These are phyloP conservation scores for Dasyprocta punctata DNA, from an alignment of 2,113 vertebrate species.

Conservation along the genomic window DNA sequence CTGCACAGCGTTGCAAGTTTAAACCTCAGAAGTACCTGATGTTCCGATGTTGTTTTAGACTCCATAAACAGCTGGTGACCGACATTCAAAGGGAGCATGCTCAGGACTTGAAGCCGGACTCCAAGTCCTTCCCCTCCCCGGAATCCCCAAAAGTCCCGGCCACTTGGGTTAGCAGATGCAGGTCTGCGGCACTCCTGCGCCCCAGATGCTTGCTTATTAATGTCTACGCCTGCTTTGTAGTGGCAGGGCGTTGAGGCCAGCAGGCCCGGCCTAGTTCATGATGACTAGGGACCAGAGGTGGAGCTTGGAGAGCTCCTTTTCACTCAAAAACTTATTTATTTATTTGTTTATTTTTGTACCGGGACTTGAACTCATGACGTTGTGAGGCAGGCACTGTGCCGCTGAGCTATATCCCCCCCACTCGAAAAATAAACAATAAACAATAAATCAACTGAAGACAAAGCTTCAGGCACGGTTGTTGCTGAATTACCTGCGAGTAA, in stretches of 20 bases:
- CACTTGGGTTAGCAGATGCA: not conserved
- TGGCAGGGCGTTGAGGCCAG: not conserved
- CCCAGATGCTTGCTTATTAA: not conserved
- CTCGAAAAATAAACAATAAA: not conserved
- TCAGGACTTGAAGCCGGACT: not conserved
- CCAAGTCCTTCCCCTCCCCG: not conserved
- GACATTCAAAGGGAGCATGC: slow-evolving; percentile 14
- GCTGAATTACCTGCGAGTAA: slow-evolving; percentile 11
- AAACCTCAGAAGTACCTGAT: not conserved
- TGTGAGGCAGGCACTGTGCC: too few relatives aligned
- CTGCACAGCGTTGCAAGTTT: not conserved
- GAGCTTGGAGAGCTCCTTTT: not conserved
- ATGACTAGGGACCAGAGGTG: not conserved
- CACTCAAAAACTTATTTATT: not conserved
- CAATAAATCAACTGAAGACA: not conserved
- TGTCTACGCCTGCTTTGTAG: not conserved
- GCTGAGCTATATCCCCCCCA: too few relatives aligned
- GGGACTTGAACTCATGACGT: too few relatives aligned
- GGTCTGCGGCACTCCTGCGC: not conserved
- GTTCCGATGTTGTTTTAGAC: not conserved
- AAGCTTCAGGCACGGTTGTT: not conserved
- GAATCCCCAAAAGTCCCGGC: too few relatives aligned
- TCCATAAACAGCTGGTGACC: slow-evolving; percentile 24
- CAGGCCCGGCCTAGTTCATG: not conserved
- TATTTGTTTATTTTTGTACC: too few relatives aligned